These are phyloP conservation scores for Verasper variegatus DNA, from an alignment of 2,113 vertebrate genomes.

Conservation along the genomic window DNA sequence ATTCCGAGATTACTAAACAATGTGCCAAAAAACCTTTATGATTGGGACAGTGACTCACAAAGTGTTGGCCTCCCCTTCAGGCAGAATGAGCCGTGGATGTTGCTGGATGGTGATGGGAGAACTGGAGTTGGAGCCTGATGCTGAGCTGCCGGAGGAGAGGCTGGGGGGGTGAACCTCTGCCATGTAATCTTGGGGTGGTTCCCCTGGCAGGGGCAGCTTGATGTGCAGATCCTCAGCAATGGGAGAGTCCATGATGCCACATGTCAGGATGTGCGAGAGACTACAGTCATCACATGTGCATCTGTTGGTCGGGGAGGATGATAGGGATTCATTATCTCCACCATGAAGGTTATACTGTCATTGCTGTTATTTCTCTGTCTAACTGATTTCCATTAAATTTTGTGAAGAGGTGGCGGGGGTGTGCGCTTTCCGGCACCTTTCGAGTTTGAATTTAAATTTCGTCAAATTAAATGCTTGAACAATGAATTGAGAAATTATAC, in stretches of 20 bases:
- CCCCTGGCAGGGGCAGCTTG: slow-evolving; percentile 90
- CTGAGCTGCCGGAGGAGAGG: slow-evolving; percentile 94
- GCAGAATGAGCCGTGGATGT: slow-evolving; percentile 88
- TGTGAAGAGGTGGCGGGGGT: no score
- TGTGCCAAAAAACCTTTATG: not conserved
- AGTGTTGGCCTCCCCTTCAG: slow-evolving; percentile 83
- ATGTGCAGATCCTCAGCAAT: slow-evolving; percentile 91
- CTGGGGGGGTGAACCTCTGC: slow-evolving; percentile 92
- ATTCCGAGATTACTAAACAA: not conserved
- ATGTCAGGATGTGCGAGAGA: slow-evolving; percentile 97
- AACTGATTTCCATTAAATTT: no score
- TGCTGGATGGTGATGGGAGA: slow-evolving; percentile 94
- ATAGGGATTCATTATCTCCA: not conserved
- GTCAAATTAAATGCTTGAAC: no score
- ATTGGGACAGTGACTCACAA: slow-evolving; percentile 85
- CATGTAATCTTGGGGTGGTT: slow-evolving; percentile 88
- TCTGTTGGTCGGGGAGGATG: slow-evolving; percentile 74
- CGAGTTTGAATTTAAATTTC: no score
- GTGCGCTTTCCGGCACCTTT: no score
- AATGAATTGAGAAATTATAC: no score
- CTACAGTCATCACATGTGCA: slow-evolving; percentile 99
- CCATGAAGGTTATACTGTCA: no score
- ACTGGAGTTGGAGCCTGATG: slow-evolving; percentile 93
- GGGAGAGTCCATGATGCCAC: slow-evolving; percentile 97
- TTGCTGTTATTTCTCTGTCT: no score